These are phyloP conservation scores for Drosophila asahinai DNA, from an alignment of 1,140 invertebrate genomes.

Conservation along the genomic window DNA sequence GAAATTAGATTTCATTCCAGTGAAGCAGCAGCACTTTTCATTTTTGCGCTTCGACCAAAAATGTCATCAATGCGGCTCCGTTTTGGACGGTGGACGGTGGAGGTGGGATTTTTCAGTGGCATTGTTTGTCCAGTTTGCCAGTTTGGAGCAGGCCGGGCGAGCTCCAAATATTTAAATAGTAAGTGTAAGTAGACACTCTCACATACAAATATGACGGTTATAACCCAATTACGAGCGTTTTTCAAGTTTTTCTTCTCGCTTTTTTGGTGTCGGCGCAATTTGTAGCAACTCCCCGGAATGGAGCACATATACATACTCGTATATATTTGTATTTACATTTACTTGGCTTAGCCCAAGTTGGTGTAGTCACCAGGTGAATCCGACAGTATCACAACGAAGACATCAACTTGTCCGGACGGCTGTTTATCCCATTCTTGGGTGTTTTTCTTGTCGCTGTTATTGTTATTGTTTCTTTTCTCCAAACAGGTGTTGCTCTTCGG, in stretches of 20 bases:
- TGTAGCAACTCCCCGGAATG: conserved; percentile 45
- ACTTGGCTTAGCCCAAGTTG: conserved; percentile 18
- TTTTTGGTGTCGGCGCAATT: conserved; percentile 74
- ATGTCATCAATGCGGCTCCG: conserved; percentile 47
- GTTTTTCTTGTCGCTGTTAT: conserved; percentile 31
- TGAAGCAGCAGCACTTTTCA: conserved; percentile 64
- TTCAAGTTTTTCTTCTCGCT: conserved; percentile 58
- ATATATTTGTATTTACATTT: neutral
- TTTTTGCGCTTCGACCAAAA: conserved; percentile 52
- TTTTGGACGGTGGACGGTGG: conserved; percentile 37
- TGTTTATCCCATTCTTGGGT: conserved; percentile 52
- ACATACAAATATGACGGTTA: conserved; percentile 68
- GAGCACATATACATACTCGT: neutral
- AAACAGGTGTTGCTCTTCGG: conserved; percentile 37
- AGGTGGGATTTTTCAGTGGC: conserved; percentile 45
- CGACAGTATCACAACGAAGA: conserved; percentile 55
- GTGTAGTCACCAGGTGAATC: conserved; percentile 54
- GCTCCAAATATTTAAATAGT: conserved; percentile 47
- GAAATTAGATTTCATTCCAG: conserved; percentile 75
- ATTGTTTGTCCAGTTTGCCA: conserved; percentile 39
- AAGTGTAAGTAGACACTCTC: conserved; percentile 33
- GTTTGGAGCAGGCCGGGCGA: conserved; percentile 27
- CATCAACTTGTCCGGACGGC: conserved; percentile 47
- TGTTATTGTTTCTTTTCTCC: conserved; percentile 25
- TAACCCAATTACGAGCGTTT: conserved; percentile 75